phyloP scores from a whole-genome alignment of 2,888 invertebrate species.

The Leptopilina drosophilae region DNA sequence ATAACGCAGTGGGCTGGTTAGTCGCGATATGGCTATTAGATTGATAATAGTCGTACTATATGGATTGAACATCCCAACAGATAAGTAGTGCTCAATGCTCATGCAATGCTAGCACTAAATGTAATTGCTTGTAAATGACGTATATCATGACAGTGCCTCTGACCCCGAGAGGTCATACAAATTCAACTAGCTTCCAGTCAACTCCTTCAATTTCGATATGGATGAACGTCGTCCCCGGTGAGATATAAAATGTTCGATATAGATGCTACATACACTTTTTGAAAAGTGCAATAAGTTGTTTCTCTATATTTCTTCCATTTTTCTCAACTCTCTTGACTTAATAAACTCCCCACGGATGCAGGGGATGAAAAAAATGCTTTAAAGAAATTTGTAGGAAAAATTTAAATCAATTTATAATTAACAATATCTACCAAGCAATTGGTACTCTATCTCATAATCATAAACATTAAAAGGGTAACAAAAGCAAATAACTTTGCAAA shows the following conservation, averaged over 20 bases:
- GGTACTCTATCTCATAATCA: no score
- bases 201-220: conserved; percentile 26
- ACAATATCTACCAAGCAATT: no score
- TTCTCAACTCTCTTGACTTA: conserved; percentile 26
- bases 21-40: conserved; percentile 69
- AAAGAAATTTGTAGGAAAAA: no score
- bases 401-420: no score
- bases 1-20: conserved; percentile 59
- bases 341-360: neutral
- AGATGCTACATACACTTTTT: neutral
- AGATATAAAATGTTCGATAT: conserved; percentile 13
- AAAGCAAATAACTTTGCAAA: no score
- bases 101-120: conserved; percentile 50
- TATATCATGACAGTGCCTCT: conserved; percentile 58
- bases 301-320: neutral
- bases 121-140: conserved; percentile 67
- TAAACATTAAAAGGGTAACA: no score
- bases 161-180: conserved; percentile 49
- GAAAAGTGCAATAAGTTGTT: conserved; percentile 12
- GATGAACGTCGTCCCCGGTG: conserved; percentile 10
- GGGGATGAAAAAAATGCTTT: no score
- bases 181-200: conserved; percentile 11
- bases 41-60: conserved; percentile 65
- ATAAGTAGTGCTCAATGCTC: conserved; percentile 28
- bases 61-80: conserved; percentile 53